Evolutionary conservation across 2,888 invertebrate species (phyloP), one percentile per base, ranked within the genome.

Genomic region (Apamea epomidion): DNA sequence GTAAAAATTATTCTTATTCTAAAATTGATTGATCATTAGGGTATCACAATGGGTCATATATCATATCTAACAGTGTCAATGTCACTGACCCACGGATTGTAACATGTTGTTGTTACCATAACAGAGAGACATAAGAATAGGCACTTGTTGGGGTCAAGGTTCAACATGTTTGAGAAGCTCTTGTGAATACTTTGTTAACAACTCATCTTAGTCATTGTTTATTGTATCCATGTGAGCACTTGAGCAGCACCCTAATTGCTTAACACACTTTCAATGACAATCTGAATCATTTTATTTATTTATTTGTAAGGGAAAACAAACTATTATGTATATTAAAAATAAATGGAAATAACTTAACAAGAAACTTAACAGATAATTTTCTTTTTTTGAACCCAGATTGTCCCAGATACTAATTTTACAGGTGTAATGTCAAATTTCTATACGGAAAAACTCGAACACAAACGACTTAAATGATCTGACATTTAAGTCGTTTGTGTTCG

Each of bases 11-110:
- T 78, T 81, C 74, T 65, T 21, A 68, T 77, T 86, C 82, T 83
- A 73, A 86, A 77, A 80, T 82, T 86, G 82, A 89, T 89, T 86
- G 81, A 89, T 90, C 81, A 84, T 83, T 85, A 75, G 21, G 67
- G 79, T 70, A 78, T 74, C 51, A 90, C 91, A 90, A 89, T 89
- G 77, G 83, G 76, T 81, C 69, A 86, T 89, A 76, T 79, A 85
- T 88, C 72, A 83, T 70, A 76, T 76, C 76, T 76, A 93, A 92
- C 80, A 90, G 91, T 91, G 93, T 92, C 93, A 93, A 93, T 92
- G 93, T 90, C 91, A 89, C 72, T 91, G 91, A 93, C 92, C 91
- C 82, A 77, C 76, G 78, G 78, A 74, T 83, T 77, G 76, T 86
- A 81, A 82, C 80, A 45, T 68, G 76, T 75, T 84, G 74, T 77